Evolutionary conservation across 2,797 vertebrate genomes (phyloP).

Genomic region (Neopelma chrysocephalum): DNA sequence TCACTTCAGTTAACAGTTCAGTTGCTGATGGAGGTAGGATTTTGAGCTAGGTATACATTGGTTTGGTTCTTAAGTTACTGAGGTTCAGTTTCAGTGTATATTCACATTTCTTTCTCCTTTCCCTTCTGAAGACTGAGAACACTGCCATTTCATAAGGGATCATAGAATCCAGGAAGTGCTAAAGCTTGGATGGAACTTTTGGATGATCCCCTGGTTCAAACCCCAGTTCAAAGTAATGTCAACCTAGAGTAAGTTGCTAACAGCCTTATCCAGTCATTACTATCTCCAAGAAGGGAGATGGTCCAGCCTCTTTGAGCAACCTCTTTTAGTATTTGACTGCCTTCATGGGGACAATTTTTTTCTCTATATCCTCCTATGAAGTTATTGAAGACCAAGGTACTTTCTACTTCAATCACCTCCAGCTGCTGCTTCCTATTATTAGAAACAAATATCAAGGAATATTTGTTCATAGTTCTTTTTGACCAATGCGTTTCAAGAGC

Average conservation of each 20-base stretch:
- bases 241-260: not conserved
- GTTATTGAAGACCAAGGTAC: not conserved
- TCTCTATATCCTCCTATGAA: not conserved
- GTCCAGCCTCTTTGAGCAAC: not conserved
- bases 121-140: not conserved
- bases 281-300: not conserved
- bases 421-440: not conserved
- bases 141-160: not conserved
- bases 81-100: not conserved
- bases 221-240: not conserved
- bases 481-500: not conserved
- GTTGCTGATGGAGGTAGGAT: not conserved
- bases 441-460: not conserved
- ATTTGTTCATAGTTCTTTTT: not conserved
- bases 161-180: not conserved
- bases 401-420: not conserved
- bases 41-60: not conserved
- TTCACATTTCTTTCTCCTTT: not conserved
- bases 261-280: not conserved
- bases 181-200: not conserved
- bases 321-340: not conserved
- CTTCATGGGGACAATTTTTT: not conserved
- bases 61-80: not conserved
- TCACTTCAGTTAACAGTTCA: not conserved
- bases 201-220: not conserved